phyloP scores from a whole-genome alignment of 2,113 vertebrate genomes.

The Pavo muticus region DNA sequence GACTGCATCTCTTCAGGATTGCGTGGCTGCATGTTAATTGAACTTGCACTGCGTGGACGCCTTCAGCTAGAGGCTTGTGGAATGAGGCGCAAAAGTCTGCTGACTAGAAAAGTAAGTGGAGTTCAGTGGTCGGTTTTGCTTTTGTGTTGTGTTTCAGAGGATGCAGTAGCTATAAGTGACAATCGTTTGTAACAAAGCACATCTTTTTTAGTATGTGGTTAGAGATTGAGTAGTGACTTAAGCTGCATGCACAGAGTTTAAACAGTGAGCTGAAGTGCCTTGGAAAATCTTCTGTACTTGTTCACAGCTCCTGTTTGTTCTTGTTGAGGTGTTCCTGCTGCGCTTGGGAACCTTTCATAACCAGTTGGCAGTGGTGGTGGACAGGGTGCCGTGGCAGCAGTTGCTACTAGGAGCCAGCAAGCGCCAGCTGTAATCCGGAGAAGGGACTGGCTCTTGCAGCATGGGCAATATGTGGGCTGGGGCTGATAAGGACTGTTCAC shows the following conservation, averaged over 20 bases:
- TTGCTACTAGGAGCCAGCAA: not conserved
- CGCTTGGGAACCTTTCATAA: not conserved
- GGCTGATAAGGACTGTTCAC: not conserved
- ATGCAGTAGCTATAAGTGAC: not conserved
- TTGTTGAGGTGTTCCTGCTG: not conserved
- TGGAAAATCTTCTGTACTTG: not conserved
- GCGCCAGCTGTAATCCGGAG: not conserved
- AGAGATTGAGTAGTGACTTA: not conserved
- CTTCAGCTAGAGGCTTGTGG: slow-evolving; percentile 92
- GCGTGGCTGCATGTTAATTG: slow-evolving; percentile 96
- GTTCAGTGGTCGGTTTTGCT: not conserved
- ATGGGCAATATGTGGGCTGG: not conserved
- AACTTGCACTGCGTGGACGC: slow-evolving; percentile 90
- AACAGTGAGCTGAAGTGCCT: not conserved
- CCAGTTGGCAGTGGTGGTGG: not conserved
- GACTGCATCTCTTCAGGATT: slow-evolving; percentile 97
- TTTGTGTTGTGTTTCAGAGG: not conserved
- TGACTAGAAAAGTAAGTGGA: slow-evolving; percentile 90
- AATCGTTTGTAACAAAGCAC: fast-evolving
- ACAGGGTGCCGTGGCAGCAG: fast-evolving
- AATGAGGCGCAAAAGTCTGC: slow-evolving; percentile 93
- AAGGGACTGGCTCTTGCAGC: not conserved
- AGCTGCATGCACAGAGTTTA: not conserved
- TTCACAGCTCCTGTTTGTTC: not conserved
- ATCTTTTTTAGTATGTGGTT: fast-evolving